Conservation (phyloP, 1,140 invertebrate species). For the Pygmarrhopalites habei region DNA sequence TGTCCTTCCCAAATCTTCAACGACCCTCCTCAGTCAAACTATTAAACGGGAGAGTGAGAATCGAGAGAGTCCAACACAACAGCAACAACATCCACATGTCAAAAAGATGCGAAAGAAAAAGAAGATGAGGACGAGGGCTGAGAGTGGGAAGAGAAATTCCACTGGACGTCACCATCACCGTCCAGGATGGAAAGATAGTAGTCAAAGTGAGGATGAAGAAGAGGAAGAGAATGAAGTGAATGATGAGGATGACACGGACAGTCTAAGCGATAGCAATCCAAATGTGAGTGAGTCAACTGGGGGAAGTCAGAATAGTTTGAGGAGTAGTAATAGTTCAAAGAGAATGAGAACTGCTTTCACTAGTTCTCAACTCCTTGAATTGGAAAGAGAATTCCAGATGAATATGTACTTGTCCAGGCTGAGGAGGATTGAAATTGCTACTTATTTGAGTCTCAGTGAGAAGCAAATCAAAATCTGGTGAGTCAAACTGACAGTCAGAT, state of each 20-base stretch:
- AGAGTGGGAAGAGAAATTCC: no score
- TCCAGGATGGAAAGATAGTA: no score
- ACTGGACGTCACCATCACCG: no score
- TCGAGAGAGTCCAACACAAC: no score
- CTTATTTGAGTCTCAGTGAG: constrained; percentile 66
- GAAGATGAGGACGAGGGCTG: constrained; percentile 7
- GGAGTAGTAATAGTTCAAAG: constrained; percentile 42
- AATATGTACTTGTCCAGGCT: constrained; percentile 55
- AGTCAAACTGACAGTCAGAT: no score
- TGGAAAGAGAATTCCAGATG: constrained; percentile 52
- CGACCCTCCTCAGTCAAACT: no score
- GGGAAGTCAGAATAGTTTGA: neutral
- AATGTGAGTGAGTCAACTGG: neutral
- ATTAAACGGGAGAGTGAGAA: no score
- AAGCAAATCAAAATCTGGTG: constrained; percentile 92
- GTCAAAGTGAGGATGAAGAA: constrained; percentile 2
- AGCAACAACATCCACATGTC: no score
- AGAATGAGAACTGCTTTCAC: constrained; percentile 54
- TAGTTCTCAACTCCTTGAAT: constrained; percentile 52
- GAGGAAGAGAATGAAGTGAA: neutral
- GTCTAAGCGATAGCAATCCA: neutral
- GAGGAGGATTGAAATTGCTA: constrained; percentile 54
- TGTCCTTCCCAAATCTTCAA: neutral
- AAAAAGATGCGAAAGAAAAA: neutral
- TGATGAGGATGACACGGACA: constrained; percentile 20